These are phyloP conservation scores for Macroglossus sobrinus DNA, from an alignment of 2,113 vertebrate genomes.

Conservation along the genomic window DNA sequence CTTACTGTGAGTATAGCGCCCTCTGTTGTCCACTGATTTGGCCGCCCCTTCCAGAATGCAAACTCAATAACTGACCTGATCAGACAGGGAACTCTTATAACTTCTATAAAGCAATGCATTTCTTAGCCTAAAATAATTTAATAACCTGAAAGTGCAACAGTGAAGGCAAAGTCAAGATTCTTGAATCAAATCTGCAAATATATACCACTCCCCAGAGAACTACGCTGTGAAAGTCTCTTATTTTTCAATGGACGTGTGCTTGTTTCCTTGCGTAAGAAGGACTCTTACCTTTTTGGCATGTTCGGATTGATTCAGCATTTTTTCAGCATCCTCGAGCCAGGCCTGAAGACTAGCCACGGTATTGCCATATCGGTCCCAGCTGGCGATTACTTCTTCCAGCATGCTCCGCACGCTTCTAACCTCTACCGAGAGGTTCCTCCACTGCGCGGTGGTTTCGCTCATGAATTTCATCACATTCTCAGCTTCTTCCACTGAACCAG, in stretches of 20 bases:
- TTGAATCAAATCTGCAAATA: neutral
- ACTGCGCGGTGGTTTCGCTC: conserved; percentile 93
- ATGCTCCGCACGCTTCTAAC: conserved; percentile 94
- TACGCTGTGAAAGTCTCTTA: neutral
- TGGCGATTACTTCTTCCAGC: conserved; percentile 94
- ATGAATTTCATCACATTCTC: conserved; percentile 92
- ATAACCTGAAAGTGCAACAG: neutral
- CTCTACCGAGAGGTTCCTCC: conserved; percentile 94
- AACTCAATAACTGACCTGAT: neutral
- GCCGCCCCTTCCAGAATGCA: neutral
- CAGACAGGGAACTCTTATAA: neutral
- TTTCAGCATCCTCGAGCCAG: conserved; percentile 95
- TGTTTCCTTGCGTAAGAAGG: neutral
- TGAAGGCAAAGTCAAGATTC: neutral
- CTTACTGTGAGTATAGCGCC: neutral
- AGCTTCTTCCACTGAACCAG: conserved; percentile 88
- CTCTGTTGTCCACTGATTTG: neutral
- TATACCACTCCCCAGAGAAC: neutral
- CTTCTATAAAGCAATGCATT: neutral
- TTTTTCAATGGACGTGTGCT: accelerated
- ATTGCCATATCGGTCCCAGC: conserved; percentile 92
- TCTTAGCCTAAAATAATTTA: neutral
- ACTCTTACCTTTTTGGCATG: conserved; percentile 88
- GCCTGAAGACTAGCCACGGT: conserved; percentile 91
- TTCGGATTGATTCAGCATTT: conserved; percentile 89